Base-by-base conservation (phyloP, 2,113 vertebrate species). In the Ursus arctos region DNA sequence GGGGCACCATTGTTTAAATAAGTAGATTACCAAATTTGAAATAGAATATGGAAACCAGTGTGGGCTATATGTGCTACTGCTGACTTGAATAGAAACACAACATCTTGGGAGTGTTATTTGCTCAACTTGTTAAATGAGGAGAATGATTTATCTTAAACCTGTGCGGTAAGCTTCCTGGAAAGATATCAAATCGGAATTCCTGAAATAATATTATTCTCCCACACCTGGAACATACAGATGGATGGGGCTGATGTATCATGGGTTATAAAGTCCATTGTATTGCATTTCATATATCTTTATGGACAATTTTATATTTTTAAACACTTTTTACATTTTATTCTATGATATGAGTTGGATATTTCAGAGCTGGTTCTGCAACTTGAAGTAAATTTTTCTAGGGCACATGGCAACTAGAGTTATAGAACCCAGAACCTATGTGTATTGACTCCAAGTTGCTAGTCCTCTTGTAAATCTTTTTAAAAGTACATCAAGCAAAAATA, bases 231-330 rank as follows among this genome's bases (percentile, higher is more conserved):
- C 43, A 76, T 61, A 55, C 59, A 74, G 71, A 61, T 89, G 14
- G 86, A 40, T 67, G 15, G 72, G 21, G 26, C 88, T 91, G 59
- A 40, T 61, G 19, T 89, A 81, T 59, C 67, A n/a, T 81, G 87
- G 71, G n/a, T 92, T 84, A 21, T 65, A 88, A 63, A 80, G 88
- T 72, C 57, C 28, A 92, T 53, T 84, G 43, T 61, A 28, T 55
- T 96, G 49, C 85, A 76, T 84, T 76, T 76, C 65, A 81, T 93
- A 96, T 89, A n/a, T 74, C 31, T 93, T 92, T 63, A 77, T 80
- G 63, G 47, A 22, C 69, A 63, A 16, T 81, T 79, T 96, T 72
- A 76, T 96, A 8, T 84, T 81, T 85, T 90, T 53, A 94, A 79
- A 24, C 31, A 86, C 4, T 61, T 74, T 97, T 95, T 59, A 19